Conservation (phyloP, 2,888 invertebrate genomes). For the Sycophila texana region DNA sequence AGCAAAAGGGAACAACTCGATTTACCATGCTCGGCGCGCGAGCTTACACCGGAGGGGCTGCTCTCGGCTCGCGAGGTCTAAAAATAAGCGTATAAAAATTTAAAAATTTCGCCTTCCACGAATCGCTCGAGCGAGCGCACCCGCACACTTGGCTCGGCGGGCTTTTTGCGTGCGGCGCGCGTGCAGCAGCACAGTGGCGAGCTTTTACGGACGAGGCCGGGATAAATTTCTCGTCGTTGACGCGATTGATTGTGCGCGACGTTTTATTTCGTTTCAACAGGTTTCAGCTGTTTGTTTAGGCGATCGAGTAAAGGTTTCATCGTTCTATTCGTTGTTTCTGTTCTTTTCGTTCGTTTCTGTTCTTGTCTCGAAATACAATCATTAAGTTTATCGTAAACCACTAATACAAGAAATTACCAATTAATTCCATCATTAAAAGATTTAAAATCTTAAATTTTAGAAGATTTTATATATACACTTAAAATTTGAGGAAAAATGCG, state of each 20-base stretch:
- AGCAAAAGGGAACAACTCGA: neutral
- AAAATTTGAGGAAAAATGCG: neutral
- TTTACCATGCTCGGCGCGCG: constrained; percentile 8
- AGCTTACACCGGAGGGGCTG: neutral
- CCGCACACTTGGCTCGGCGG: neutral
- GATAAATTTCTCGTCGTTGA: neutral
- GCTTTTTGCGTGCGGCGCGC: constrained; percentile 13
- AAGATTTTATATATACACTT: neutral
- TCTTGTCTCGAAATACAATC: no score
- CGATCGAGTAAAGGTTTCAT: no score
- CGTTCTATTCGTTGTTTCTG: no score
- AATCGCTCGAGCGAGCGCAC: constrained; percentile 1
- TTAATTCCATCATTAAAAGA: no score
- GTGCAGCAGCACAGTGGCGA: neutral
- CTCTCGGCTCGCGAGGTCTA: constrained; percentile 29
- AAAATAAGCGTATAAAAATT: constrained; percentile 49
- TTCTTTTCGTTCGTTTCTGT: no score
- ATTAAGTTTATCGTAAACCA: no score
- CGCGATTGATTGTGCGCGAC: no score
- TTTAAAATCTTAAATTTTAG: neutral
- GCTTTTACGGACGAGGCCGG: neutral
- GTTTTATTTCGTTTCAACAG: no score
- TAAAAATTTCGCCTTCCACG: constrained; percentile 46
- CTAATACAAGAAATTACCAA: no score
- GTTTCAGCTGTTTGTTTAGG: no score